Evolutionary conservation across 2,888 invertebrate genomes (phyloP), one percentile per base, ranked within the genome.

Genomic region (Dorcus parallelipipedus): DNA sequence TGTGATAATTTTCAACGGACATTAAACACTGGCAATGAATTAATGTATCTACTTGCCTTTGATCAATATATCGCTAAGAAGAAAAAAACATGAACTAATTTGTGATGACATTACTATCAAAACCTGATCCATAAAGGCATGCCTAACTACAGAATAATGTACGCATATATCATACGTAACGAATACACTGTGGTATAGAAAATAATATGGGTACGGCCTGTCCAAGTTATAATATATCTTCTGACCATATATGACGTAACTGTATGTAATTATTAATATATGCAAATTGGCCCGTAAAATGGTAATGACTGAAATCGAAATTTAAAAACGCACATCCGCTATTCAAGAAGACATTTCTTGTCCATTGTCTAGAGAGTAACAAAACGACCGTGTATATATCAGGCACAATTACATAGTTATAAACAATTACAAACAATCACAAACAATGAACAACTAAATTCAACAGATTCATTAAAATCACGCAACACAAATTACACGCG

Each of bases 161-260:
- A 33, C 50, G 20, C 54, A 58, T 58, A 58, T 52, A 58, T 58
- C 58, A 58, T 58, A 58, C 17, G 58, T 54, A 58, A 58, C 58
- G 54, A 58, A 58, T 58, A 48, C 53, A 53, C 53, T 9, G 45
- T 47, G 54, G 53, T 54, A 57, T 52, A 57, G 51, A 56, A 57
- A 57, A 49, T 58, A 53, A 49, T 58, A 58, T 58, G 54, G 58
- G 43, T 49, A 49, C 26, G 45, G 45, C 53, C 54, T 53, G 58
- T 58, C 33, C 45, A 42, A 20, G 17, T 45, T 45, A 45, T 45
- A 45, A 58, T 58, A 49, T 54, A 58, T 58, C 58, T 54, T 58
- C 14, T 10, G 43, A n/a, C 20, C 38, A 38, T 56, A 42, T 58
- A 58, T 54, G 49, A 54, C 53, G 50, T 42, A 58, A 48, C 41